phyloP scores from a whole-genome alignment of 2,113 vertebrate genomes.

The Colossoma macropomum region DNA sequence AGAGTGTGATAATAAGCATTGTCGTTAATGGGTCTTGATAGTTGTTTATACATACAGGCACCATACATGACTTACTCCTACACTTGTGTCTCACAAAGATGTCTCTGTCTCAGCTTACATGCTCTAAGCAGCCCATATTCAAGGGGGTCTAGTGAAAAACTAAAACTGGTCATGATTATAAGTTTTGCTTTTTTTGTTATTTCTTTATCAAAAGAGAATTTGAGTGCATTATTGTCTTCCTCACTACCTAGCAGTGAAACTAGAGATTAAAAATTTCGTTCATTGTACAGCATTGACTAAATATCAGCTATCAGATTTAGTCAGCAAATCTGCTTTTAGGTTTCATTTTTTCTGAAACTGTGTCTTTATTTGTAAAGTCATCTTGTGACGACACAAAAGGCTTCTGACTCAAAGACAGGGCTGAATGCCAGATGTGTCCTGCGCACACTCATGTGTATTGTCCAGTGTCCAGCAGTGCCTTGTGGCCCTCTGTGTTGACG shows the following conservation, averaged over 20 bases:
- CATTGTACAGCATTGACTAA: not conserved
- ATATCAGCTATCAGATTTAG: not conserved
- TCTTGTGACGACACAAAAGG: not conserved
- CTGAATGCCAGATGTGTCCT: constrained; percentile 32
- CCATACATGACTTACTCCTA: constrained; percentile 20
- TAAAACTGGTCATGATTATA: not conserved
- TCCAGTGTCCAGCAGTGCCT: constrained; percentile 74
- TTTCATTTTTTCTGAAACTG: not conserved
- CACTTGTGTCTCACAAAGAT: constrained; percentile 31
- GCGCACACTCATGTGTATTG: constrained; percentile 68
- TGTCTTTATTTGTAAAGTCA: not conserved
- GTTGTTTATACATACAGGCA: constrained; percentile 16
- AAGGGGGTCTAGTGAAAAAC: not conserved
- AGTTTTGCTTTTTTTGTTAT: not conserved
- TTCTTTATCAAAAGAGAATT: not conserved
- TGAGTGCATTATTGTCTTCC: too few relatives aligned
- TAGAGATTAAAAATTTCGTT: not conserved
- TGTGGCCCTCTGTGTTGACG: constrained; percentile 73
- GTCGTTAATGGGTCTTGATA: constrained; percentile 18
- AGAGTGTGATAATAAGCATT: not conserved
- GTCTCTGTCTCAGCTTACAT: constrained; percentile 8
- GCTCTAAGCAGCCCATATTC: not conserved
- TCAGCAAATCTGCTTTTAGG: not conserved
- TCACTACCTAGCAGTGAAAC: not conserved
- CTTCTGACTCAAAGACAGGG: constrained; percentile 28